A percentile compares a stretch with the other conserved stretches of the same genome.
phyloP scores from a whole-genome alignment of 2,797 vertebrate species.

The Scyliorhinus canicula region DNA sequence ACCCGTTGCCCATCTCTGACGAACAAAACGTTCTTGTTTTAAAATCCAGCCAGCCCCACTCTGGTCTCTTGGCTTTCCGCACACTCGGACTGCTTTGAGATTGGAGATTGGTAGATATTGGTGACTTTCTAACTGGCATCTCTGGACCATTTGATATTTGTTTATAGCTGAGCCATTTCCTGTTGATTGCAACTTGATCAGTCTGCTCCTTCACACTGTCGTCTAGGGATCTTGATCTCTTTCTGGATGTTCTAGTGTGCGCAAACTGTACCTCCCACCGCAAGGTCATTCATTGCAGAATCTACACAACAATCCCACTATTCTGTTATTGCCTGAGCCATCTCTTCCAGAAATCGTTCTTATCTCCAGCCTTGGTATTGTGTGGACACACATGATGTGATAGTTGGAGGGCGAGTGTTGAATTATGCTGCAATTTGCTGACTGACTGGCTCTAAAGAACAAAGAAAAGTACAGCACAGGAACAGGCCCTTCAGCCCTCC shows the following conservation, averaged over 20 bases:
- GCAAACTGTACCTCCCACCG: background rate
- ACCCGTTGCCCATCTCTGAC: background rate
- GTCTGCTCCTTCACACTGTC: background rate
- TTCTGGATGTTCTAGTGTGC: background rate
- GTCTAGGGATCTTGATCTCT: background rate
- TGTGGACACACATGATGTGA: background rate
- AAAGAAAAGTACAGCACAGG: no score
- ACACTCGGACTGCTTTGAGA: background rate
- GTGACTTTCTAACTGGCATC: background rate
- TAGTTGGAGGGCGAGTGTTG: background rate
- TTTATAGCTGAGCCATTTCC: background rate
- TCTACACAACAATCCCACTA: background rate
- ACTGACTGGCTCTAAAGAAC: no score
- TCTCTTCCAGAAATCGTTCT: background rate
- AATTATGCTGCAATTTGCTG: background rate
- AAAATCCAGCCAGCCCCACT: background rate
- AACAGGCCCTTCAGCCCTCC: no score
- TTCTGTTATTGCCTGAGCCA: background rate
- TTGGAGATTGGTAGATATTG: background rate
- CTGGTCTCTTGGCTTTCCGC: background rate
- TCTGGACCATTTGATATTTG: background rate
- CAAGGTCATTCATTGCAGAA: background rate
- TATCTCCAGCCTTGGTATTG: conserved; percentile 2
- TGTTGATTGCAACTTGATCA: background rate
- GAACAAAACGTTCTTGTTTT: background rate